These are phyloP conservation scores for Rhizoglyphus robini DNA, from an alignment of 1,140 invertebrate species.

Conservation along the genomic window DNA sequence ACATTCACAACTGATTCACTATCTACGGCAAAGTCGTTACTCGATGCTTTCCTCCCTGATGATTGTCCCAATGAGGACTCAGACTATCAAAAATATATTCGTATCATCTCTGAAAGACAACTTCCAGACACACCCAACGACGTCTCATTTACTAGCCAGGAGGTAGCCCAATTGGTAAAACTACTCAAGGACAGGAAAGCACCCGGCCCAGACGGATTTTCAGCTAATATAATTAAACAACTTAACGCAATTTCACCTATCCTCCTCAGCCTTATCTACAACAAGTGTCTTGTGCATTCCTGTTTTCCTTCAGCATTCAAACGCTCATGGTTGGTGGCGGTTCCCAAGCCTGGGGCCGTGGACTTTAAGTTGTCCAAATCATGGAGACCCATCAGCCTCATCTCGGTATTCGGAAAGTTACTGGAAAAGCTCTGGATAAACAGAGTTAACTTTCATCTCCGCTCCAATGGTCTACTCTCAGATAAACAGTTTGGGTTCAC, in stretches of 20 bases:
- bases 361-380: neutral
- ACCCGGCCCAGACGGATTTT: conserved; percentile 7
- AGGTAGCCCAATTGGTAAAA: neutral
- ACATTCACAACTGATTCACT: neutral
- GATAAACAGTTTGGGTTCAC: conserved; percentile 20
- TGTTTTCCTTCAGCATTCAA: conserved; percentile 15
- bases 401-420: conserved; percentile 18
- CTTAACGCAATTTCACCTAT: neutral
- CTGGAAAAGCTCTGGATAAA: conserved; percentile 18
- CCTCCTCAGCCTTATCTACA: neutral
- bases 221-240: conserved; percentile 6
- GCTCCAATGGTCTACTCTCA: neutral
- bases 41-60: neutral
- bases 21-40: neutral
- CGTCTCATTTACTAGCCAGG: neutral
- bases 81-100: too few species aligned
- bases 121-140: neutral
- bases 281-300: neutral
- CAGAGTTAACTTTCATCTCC: neutral
- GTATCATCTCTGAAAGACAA: neutral
- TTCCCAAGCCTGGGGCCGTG: conserved; percentile 18
- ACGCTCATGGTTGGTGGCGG: neutral
- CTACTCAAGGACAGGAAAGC: conserved; percentile 2
- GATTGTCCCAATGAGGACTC: neutral
- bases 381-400: conserved; percentile 16